Conservation (phyloP, 2,888 invertebrate species). For the Eubasilissa splendida region DNA sequence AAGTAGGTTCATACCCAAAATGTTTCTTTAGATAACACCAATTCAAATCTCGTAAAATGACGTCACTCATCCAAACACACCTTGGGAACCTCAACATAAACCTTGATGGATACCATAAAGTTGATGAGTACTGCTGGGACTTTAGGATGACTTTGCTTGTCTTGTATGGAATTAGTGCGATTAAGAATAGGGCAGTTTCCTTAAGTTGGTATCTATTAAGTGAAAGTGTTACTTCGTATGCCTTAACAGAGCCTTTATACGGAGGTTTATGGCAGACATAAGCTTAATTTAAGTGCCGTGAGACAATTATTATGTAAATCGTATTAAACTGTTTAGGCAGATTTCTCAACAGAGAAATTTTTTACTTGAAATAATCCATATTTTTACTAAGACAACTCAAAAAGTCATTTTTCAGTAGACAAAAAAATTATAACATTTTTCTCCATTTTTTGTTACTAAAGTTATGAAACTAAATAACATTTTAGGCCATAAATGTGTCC, state of each 20-base stretch:
- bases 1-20: no score
- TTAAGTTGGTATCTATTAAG: slow-evolving; percentile 6
- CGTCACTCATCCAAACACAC: neutral
- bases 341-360: no score
- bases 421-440: no score
- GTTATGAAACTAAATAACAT: no score
- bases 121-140: neutral
- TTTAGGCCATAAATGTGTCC: no score
- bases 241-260: neutral
- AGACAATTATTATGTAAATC: no score
- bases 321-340: no score
- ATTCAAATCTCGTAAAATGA: neutral
- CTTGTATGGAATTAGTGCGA: slow-evolving; percentile 8
- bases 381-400: no score
- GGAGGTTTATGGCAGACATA: neutral
- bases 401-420: no score
- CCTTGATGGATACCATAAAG: slow-evolving; percentile 8
- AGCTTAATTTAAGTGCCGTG: neutral
- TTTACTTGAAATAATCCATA: no score
- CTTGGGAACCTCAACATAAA: neutral
- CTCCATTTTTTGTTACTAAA: no score
- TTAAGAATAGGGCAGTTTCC: slow-evolving; percentile 24
- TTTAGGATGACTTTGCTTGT: slow-evolving; percentile 20
- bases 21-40: neutral
- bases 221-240: neutral